Evolutionary conservation across 1,140 invertebrate species (phyloP), one percentile per base, ranked within the genome.

Genomic region (Bilobella aurantiaca): DNA sequence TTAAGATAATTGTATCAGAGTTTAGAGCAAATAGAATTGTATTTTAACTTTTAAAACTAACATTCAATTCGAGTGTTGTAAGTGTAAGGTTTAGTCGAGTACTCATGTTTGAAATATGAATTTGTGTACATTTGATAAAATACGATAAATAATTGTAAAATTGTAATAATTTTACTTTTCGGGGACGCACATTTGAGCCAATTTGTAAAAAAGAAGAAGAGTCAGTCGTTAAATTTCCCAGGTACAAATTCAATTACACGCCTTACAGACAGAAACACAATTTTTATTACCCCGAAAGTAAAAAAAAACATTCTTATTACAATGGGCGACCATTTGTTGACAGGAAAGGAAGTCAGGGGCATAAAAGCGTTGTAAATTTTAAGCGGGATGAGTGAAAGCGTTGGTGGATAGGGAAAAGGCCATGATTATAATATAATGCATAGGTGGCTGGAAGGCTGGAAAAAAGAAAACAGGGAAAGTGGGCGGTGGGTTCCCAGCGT

Each of bases 341-440:
- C n/a, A 3, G 60, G 21, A 42, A 1, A 29, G 23, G n/a, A 21
- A 61, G 29, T 8, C 46, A 12, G 25, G 21, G 23, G 42, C 46
- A 42, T 34, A 62, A 42, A 62, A 62, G 23, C 60, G 32, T 42
- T 42, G 32, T 62, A 62, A 62, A 42, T 62, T 42, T 42, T 25
- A 62, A 57, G 31, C 49, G 53, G 23, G 31, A 57, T 32, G 49
- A 57, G 62, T 34, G 56, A 53, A 30, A 57, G 21, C 12, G 12
- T 53, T 53, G 14, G 5, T 23, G 8, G 49, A 53, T n/a, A n/a
- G n/a, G n/a, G n/a, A 42, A 25, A 53, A 64, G 57, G 34, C 62
- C 62, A 64, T 34, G 62, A 57, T 49, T 64, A 64, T 64, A 56
- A 64, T 56, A 53, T 64, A 56, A 42, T 56, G 49, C 62, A 53